Conservation (phyloP, 2,797 vertebrate species). For the Cirrhinus molitorella region DNA sequence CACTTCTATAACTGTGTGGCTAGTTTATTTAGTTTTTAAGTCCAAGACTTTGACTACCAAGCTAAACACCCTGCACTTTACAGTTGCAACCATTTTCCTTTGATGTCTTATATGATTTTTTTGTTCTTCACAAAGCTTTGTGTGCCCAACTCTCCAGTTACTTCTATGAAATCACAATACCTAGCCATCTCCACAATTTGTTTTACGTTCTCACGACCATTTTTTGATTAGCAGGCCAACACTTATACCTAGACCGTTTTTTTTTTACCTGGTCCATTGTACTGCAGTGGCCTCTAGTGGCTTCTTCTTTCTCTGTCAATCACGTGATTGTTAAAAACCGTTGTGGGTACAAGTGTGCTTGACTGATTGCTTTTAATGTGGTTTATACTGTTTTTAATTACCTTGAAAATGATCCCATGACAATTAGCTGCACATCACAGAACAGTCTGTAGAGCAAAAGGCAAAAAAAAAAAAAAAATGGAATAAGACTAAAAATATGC, state of each 20-base stretch:
- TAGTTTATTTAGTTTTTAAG: not conserved
- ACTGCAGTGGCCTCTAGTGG: conserved; percentile 2
- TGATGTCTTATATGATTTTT: not conserved
- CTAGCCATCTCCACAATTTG: not conserved
- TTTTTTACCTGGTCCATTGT: not conserved
- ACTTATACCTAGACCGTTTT: no score
- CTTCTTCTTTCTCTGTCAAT: not conserved
- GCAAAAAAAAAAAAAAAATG: not conserved
- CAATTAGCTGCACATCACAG: not conserved
- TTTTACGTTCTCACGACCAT: not conserved
- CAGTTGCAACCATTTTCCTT: not conserved
- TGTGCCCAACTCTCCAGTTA: not conserved
- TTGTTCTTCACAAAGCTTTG: not conserved
- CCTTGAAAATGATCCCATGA: not conserved
- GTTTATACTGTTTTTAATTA: not conserved
- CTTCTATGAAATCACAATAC: no score
- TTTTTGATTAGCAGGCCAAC: not conserved
- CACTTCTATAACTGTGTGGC: not conserved
- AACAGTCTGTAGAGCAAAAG: not conserved
- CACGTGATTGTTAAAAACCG: not conserved
- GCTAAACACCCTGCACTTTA: not conserved
- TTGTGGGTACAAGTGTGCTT: not conserved
- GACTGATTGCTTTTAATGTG: not conserved
- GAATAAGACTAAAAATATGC: not conserved
- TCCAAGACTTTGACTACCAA: not conserved